Evolutionary conservation across 1,140 invertebrate genomes (phyloP).

Genomic region (Formica exsecta): DNA sequence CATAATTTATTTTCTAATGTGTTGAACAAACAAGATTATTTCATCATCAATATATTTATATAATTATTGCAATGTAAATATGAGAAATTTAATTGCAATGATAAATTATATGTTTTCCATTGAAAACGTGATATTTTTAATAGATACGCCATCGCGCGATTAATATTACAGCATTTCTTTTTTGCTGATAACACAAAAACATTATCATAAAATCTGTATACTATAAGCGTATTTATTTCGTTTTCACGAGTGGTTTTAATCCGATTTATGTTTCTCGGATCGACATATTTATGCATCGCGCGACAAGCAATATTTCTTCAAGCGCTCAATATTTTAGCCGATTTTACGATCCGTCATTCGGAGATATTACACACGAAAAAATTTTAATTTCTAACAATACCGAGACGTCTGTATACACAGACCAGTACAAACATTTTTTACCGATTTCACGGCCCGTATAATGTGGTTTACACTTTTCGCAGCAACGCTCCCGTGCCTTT

Average conservation of each 20-base stretch:
- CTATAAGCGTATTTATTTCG: conserved; percentile 59
- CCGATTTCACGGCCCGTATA: conserved; percentile 45
- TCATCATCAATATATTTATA: neutral
- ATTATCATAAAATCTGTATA: conserved; percentile 47
- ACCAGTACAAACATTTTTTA: conserved; percentile 22
- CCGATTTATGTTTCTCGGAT: conserved; percentile 68
- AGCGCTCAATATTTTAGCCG: conserved; percentile 70
- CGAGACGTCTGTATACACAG: neutral
- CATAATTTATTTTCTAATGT: conserved; percentile 25
- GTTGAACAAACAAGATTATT: neutral
- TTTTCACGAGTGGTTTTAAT: conserved; percentile 61
- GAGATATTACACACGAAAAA: conserved; percentile 54
- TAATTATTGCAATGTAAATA: conserved; percentile 30
- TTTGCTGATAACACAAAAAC: conserved; percentile 41
- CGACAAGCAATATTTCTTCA: conserved; percentile 70
- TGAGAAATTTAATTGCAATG: neutral
- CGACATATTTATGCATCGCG: conserved; percentile 67
- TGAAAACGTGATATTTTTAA: conserved; percentile 48
- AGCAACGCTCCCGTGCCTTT: neutral
- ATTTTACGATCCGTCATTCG: conserved; percentile 67
- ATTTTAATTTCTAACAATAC: conserved; percentile 55
- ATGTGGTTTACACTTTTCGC: conserved; percentile 39
- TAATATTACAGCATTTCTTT: conserved; percentile 51
- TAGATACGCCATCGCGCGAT: conserved; percentile 22
- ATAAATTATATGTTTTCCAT: conserved; percentile 13